A percentile compares a stretch with the other conserved stretches of the same genome.
Evolutionary conservation across 2,113 vertebrate genomes (phyloP).

Genomic region (Nesoenas mayeri): DNA sequence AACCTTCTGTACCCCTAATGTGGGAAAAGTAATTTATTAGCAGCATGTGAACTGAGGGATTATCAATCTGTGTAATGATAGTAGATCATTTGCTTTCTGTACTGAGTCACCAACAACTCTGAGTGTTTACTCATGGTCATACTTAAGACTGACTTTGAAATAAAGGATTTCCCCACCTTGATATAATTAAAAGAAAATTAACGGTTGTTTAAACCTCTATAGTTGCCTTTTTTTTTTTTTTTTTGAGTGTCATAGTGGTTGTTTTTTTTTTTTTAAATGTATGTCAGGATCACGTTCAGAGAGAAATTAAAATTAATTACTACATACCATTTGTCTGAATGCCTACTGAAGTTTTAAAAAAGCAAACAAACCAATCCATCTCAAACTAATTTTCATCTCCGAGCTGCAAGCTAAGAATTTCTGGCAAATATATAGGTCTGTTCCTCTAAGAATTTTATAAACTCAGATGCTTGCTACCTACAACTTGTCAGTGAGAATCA

Average conservation of each 20-base stretch:
- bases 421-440: neutral
- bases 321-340: neutral
- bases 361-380: neutral
- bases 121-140: neutral
- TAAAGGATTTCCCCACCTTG: neutral
- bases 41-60: neutral
- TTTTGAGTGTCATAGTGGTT: neutral
- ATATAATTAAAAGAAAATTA: neutral
- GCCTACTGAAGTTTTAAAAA: neutral
- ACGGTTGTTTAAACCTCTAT: neutral
- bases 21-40: neutral
- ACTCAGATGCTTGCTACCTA: neutral
- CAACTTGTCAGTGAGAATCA: neutral
- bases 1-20: neutral
- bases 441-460: neutral
- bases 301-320: neutral
- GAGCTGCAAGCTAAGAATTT: neutral
- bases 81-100: neutral
- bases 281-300: neutral
- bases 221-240: neutral
- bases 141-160: neutral
- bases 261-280: neutral
- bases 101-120: neutral
- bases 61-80: neutral
- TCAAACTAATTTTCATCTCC: neutral